Conservation (phyloP, 2,113 vertebrate genomes). For the Amblyopsis rosae region DNA sequence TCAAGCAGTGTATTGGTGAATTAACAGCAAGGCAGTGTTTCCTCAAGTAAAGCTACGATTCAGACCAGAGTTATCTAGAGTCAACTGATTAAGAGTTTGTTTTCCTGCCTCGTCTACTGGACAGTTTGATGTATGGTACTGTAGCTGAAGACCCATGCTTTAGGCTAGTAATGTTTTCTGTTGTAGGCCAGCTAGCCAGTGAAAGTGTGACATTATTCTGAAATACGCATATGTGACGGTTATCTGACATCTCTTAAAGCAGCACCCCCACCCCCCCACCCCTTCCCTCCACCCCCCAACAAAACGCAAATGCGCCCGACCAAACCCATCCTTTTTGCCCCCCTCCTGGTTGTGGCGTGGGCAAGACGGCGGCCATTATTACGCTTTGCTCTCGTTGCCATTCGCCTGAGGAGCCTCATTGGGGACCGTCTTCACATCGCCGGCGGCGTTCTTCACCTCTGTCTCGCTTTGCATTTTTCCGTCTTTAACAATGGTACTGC, state of each 20-base stretch:
- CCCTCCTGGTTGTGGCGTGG: background rate
- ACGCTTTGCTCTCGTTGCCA: slow-evolving; percentile 96
- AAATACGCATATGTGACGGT: slow-evolving; percentile 60
- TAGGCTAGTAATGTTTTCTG: slow-evolving; percentile 43
- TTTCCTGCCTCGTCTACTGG: slow-evolving; percentile 2
- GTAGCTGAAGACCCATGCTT: slow-evolving; percentile 75
- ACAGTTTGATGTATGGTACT: slow-evolving; percentile 30
- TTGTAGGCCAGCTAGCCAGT: slow-evolving; percentile 26
- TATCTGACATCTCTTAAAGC: slow-evolving; percentile 26
- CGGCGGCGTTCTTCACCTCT: slow-evolving; percentile 72
- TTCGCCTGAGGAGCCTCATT: slow-evolving; percentile 94
- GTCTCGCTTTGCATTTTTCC: slow-evolving; percentile 77
- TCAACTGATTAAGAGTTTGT: slow-evolving; percentile 38
- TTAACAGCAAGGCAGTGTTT: slow-evolving; percentile 61
- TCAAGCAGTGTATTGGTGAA: slow-evolving; percentile 40
- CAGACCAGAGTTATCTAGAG: slow-evolving; percentile 51
- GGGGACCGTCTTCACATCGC: slow-evolving; percentile 92
- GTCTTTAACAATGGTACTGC: slow-evolving; percentile 85
- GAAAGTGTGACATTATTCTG: slow-evolving; percentile 60
- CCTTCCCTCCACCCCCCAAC: background rate
- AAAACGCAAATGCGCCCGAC: background rate
- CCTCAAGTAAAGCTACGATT: slow-evolving; percentile 69
- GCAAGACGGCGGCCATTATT: slow-evolving; percentile 59
- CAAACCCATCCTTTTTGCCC: slow-evolving; percentile 5
- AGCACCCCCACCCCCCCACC: background rate